These are phyloP conservation scores for Pollachius pollachius DNA, from an alignment of 2,113 vertebrate species.

Conservation along the genomic window DNA sequence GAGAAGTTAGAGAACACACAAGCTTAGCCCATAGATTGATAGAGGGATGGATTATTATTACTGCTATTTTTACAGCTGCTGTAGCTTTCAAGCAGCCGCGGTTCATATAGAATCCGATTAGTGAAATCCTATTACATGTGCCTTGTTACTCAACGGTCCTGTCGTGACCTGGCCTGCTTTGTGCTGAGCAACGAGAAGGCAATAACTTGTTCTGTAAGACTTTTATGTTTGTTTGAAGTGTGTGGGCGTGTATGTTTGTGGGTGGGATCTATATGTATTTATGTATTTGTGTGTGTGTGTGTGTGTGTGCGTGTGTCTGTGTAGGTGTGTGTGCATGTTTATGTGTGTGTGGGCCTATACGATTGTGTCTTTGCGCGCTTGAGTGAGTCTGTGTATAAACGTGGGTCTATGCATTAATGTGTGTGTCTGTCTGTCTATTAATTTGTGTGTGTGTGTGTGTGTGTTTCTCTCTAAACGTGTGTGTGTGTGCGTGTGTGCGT, in stretches of 20 bases:
- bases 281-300: too few relatives aligned
- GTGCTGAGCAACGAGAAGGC: neutral
- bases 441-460: neutral
- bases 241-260: neutral
- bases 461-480: neutral
- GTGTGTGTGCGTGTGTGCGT: too few relatives aligned
- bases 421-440: too few relatives aligned
- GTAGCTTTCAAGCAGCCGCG: neutral
- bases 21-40: neutral
- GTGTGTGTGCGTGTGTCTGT: neutral
- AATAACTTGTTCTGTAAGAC: neutral
- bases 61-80: neutral
- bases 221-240: neutral
- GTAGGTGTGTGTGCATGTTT: too few relatives aligned
- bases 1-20: too few relatives aligned
- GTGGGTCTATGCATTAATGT: too few relatives aligned
- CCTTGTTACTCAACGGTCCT: constrained; percentile 20
- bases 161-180: constrained; percentile 8
- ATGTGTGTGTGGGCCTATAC: too few relatives aligned
- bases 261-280: too few relatives aligned
- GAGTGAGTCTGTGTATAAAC: neutral
- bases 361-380: too few relatives aligned
- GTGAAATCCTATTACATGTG: constrained; percentile 28
- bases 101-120: constrained; percentile 24
- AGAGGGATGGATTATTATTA: neutral